Evolutionary conservation across 1,140 invertebrate genomes (phyloP).

Genomic region (Epicauta chinensis): DNA sequence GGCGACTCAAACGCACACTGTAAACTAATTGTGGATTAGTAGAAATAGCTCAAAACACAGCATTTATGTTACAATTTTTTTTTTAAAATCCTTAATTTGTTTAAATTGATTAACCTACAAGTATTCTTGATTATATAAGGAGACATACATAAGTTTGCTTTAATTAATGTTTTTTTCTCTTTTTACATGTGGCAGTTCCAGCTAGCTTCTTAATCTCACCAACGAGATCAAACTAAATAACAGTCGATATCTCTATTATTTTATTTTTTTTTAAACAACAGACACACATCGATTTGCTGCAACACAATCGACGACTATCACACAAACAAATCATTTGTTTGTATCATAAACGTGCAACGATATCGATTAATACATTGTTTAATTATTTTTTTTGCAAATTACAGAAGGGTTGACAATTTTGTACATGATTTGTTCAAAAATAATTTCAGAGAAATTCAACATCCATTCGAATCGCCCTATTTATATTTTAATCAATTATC

Average conservation of each 20-base stretch:
- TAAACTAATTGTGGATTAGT: not conserved
- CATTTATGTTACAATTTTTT: too few relatives aligned
- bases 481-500: too few relatives aligned
- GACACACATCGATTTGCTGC: constrained; percentile 10
- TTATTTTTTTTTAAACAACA: constrained; percentile 16
- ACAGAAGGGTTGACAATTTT: too few relatives aligned
- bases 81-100: too few relatives aligned
- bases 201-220: constrained; percentile 37
- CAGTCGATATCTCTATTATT: constrained; percentile 13
- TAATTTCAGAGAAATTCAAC: too few relatives aligned
- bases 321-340: too few relatives aligned
- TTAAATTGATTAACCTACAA: too few relatives aligned
- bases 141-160: constrained; percentile 34
- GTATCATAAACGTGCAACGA: constrained; percentile 2
- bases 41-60: not conserved
- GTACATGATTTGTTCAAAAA: too few relatives aligned
- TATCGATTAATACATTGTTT: constrained; percentile 9
- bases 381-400: too few relatives aligned
- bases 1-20: too few relatives aligned
- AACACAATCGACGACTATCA: too few relatives aligned
- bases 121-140: constrained; percentile 29
- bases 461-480: too few relatives aligned
- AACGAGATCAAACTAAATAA: constrained; percentile 32
- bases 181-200: constrained; percentile 43
- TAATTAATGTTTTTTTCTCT: constrained; percentile 23